Base-by-base conservation (phyloP, 2,888 invertebrate species). In the Diarsia brunnea region DNA sequence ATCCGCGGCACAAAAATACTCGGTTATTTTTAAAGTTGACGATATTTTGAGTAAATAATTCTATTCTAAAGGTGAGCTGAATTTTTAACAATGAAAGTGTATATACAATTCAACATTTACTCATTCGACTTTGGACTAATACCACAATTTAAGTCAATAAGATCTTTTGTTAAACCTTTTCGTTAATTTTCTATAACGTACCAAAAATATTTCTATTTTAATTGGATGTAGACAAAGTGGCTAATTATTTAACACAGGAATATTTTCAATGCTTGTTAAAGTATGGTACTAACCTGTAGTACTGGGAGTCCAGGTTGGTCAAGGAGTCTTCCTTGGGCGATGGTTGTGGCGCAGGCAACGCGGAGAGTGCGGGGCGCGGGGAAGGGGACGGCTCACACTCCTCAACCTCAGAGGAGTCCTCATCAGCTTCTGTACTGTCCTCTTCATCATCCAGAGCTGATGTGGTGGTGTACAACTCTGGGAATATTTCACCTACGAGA, bases 321-420 rank as follows among this genome's bases (percentile, higher is more conserved):
- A 95, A 88, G 0, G 94, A 91, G 81, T 94, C 94, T 68, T 94
- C 95, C 27, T 91, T 92, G 0, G 94, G 94, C 24, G 91, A 84
- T 2, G 93, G 91, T 27, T 89, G 92, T 2, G 93, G 92, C 4
- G 94, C 91, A 0, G 95, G 94, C 24, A 90, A 90, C 0, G 95
- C 95, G 53, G 96, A 91, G 4, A 94, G 92, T 14, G 95, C 95
- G 27, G 95, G 94, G 3, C 94, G 90, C 24, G 95, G 93, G 2
- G 95, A 91, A 1, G 95, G 95, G 0, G 95, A 93, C 0, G 95
- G 94, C 80, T 92, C 93, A 78, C 95, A 95, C 87, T 95, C 95
- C 68, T 92, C 94, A 11, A 80, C 88, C 45, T 90, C 93, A 0
- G 89, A 79, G 0, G 85, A 74, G 43, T 93, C 94, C 31, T 89